Base-by-base conservation (phyloP, 2,888 invertebrate species). In the Microplitis deprimator region DNA sequence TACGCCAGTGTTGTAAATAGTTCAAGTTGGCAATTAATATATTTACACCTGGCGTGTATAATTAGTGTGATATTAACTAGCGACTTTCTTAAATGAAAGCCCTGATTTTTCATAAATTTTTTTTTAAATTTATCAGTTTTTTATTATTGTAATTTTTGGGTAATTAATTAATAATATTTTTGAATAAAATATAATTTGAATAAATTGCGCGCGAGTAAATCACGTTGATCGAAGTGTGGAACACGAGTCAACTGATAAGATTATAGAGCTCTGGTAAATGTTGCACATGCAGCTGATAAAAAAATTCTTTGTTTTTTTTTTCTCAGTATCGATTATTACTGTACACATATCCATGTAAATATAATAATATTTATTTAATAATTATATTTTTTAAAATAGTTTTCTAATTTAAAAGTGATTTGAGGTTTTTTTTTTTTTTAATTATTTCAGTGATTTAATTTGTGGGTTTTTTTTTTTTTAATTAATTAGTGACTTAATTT, bases 231-330 rank as follows among this genome's bases (percentile, higher is more conserved):
- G 59, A 16, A 65, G 20, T 20, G 8, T 65, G 68, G 17, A 39
- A 68, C n/a, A 17, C 40, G 16, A 68, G 20, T 29, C 29, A 29
- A 29, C 70, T 70, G 70, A 70, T 70, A 70, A 70, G 70, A 70
- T 70, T 59, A 70, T 59, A 7, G 3, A 62, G 6, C n/a, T 29
- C 59, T n/a, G 70, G 29, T 62, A 16, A n/a, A 62, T 20, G n/a
- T 16, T 62, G 62, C 16, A 62, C 1, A 16, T 62, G 20, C 20
- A 29, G 29, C 13, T 62, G 62, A 62, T 62, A 62, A 20, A 62
- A 62, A 17, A 16, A 8, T 20, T 16, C n/a, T 20, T 62, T 62
- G 2, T 62, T 62, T 50, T 50, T 7, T 50, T 50, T 50, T 50
- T 50, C 50, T 50, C 50, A 50, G 50, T 50, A 50, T 50, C 50